Conservation (phyloP, 2,888 invertebrate genomes). For the Epinotia brunnichana region DNA sequence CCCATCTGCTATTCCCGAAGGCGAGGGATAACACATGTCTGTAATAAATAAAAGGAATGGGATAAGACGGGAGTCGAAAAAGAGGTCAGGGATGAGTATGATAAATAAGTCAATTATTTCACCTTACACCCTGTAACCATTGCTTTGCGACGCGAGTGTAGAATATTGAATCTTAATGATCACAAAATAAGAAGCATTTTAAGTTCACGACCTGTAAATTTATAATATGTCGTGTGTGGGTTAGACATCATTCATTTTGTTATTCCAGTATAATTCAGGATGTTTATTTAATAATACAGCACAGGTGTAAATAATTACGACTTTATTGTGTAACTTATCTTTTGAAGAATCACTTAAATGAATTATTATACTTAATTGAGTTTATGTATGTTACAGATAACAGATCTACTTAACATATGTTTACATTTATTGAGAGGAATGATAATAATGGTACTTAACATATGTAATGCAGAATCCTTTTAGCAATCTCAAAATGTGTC, state of each 20-base stretch:
- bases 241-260: conserved; percentile 14
- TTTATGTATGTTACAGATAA: conserved; percentile 21
- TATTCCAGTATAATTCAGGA: conserved; percentile 7
- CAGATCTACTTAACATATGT: conserved; percentile 31
- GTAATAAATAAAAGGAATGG: conserved; percentile 43
- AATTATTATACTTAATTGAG: conserved; percentile 22
- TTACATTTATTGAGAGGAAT: conserved; percentile 12
- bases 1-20: conserved; percentile 39
- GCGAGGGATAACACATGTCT: conserved; percentile 42
- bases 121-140: conserved; percentile 36
- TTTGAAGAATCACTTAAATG: conserved; percentile 10
- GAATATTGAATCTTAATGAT: conserved; percentile 33
- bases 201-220: background rate
- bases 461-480: background rate
- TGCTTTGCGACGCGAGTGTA: background rate
- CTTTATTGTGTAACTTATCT: conserved; percentile 30
- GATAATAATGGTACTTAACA: background rate
- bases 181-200: background rate
- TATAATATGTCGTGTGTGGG: background rate
- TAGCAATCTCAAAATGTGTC: conserved; percentile 1
- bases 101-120: conserved; percentile 48
- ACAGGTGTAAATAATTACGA: conserved; percentile 23
- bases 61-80: conserved; percentile 38
- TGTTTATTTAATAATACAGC: conserved; percentile 22
- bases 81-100: conserved; percentile 45